Evolutionary conservation across 2,888 invertebrate species (phyloP).

Genomic region (Dasypolia templi): DNA sequence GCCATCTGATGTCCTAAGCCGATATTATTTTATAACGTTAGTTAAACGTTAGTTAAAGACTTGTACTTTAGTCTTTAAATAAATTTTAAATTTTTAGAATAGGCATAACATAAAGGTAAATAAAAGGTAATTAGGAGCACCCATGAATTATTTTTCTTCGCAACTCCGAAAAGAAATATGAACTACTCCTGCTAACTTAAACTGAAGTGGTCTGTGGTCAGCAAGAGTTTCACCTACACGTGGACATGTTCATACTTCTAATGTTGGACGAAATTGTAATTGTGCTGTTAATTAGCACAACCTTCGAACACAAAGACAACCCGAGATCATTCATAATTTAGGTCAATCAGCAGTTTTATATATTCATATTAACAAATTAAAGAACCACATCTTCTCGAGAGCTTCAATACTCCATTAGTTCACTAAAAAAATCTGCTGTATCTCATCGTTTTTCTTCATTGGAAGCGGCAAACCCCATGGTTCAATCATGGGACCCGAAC

Average conservation of each 20-base stretch:
- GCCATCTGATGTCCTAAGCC: conserved; percentile 74
- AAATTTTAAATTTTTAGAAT: not conserved
- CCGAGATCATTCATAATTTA: not conserved
- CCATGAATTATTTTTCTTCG: not conserved
- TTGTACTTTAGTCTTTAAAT: not conserved
- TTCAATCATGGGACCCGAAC: not conserved
- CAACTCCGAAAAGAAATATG: not conserved
- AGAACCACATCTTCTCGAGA: not conserved
- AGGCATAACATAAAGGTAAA: not conserved
- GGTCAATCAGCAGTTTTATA: not conserved
- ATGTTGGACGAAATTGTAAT: not conserved
- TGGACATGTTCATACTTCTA: too few species aligned
- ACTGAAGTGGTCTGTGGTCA: not conserved
- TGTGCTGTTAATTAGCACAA: not conserved
- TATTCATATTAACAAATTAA: not conserved
- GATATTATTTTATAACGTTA: conserved; percentile 22
- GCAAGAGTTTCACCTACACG: not conserved
- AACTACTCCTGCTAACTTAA: not conserved
- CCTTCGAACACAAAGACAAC: not conserved
- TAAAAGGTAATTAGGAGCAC: not conserved
- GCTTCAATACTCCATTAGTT: not conserved
- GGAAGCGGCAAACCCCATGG: not conserved
- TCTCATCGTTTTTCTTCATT: not conserved
- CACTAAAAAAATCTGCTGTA: not conserved
- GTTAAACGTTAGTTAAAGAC: too few species aligned